phyloP scores from a whole-genome alignment of 2,797 vertebrate genomes.

The Glyptemys insculpta region DNA sequence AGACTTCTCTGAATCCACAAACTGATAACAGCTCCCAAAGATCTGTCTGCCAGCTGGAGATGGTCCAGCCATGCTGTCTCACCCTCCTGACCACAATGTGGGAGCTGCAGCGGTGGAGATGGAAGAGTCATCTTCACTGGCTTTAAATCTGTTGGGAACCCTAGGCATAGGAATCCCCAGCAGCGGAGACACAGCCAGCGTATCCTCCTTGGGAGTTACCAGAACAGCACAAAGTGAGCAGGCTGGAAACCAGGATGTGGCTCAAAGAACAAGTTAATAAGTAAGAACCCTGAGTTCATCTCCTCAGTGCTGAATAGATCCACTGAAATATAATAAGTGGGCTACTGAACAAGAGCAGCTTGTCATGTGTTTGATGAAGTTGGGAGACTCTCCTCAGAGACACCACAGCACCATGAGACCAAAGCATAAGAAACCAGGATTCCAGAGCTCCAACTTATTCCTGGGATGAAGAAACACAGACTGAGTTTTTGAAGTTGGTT shows the following conservation, averaged over 20 bases:
- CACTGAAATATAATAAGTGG: background rate
- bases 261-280: background rate
- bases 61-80: background rate
- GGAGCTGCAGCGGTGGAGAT: background rate
- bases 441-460: slow-evolving; percentile 23
- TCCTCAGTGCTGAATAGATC: background rate
- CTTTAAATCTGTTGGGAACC: background rate
- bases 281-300: background rate
- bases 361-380: slow-evolving; percentile 35
- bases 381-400: slow-evolving; percentile 51
- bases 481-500: slow-evolving; percentile 60
- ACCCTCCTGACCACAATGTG: background rate
- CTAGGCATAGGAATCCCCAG: background rate
- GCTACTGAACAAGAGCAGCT: background rate
- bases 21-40: background rate
- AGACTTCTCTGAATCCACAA: background rate
- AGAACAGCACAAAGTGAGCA: background rate
- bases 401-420: background rate
- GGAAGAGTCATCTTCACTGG: background rate
- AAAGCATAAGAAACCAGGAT: slow-evolving; percentile 1
- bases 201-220: background rate
- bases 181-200: background rate
- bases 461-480: slow-evolving; percentile 36
- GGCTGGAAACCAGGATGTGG: background rate
- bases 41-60: background rate